These are phyloP conservation scores for Enteromius mattozi DNA, from an alignment of 2,797 vertebrate genomes.

Conservation along the genomic window DNA sequence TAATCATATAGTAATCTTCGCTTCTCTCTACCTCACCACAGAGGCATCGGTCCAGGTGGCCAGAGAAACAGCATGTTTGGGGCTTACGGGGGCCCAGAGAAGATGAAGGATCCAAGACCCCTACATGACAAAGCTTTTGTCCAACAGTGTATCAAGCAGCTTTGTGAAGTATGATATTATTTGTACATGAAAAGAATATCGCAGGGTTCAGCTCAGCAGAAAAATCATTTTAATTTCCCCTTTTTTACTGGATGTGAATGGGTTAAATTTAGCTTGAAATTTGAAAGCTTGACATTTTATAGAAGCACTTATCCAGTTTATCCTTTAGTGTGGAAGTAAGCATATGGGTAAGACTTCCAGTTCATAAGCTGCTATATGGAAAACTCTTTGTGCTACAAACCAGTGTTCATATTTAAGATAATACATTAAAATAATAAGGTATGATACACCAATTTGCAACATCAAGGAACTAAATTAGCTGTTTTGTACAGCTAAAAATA, in stretches of 20 bases:
- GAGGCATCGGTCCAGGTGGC: constrained; percentile 80
- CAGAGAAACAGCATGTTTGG: constrained; percentile 87
- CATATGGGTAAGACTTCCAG: not conserved
- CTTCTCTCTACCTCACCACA: constrained; percentile 61
- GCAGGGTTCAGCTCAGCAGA: not conserved
- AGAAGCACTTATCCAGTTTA: not conserved
- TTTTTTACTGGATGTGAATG: not conserved
- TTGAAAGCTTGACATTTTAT: not conserved
- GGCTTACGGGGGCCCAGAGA: constrained; percentile 87
- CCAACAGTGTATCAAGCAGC: constrained; percentile 92
- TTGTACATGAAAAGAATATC: not conserved
- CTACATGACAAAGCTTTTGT: constrained; percentile 94
- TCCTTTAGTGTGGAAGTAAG: not conserved
- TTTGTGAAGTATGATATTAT: constrained; percentile 86
- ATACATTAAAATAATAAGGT: too few relatives aligned
- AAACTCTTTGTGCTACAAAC: not conserved
- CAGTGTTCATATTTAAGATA: too few relatives aligned
- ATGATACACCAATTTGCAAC: too few relatives aligned
- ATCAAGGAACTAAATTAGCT: too few relatives aligned
- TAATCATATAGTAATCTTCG: not conserved
- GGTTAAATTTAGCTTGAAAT: not conserved
- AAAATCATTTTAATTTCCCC: not conserved
- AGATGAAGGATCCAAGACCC: constrained; percentile 93
- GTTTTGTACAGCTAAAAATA: too few relatives aligned
- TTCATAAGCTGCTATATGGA: too few relatives aligned